Evolutionary conservation across 2,113 vertebrate species (phyloP), one percentile per base, ranked within the genome.

Genomic region (Callithrix jacchus): DNA sequence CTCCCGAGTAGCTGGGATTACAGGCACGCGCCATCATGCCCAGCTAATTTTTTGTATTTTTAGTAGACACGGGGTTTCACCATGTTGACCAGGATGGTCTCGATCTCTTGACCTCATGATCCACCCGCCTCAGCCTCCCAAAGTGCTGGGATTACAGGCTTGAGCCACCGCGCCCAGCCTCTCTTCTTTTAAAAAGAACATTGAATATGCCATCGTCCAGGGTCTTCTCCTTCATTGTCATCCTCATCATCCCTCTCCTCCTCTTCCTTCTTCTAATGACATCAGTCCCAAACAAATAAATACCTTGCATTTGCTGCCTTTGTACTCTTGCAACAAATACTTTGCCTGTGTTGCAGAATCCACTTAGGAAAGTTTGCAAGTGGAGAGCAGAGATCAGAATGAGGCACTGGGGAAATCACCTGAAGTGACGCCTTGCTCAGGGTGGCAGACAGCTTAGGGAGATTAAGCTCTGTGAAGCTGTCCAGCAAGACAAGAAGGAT

Each of bases 401-500:
- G 80, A 49, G 16, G 17, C 35, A 4, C 61, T 68, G 35, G 64
- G 47, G 35, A 47, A 64, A 64, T 71, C 71, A 61, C 90, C 81
- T 56, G n/a, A 68, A 54, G 9, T 47, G 71, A 61, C 25, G 82
- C 35, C 21, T 58, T 5, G 0, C 54, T 37, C 8, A 30, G 74
- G 47, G 23, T 32, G 49, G 47, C 84, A 74, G 87, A 77, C 58
- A 66, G n/a, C 85, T 76, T 30, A 17, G 58, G 20, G 54, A 10
- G 30, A 97, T 81, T 47, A 91, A 80, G 89, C 66, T 91, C 92
- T 42, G 77, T 52, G n/a, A 45, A 9, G 25, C 0, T 0, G 37
- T 82, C 95, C 85, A 96, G 96, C 97, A 87, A 92, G 54, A 84
- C 16, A 84, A 80, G 40, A 91, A 80, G 86, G 92, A 96, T 97